Base-by-base conservation (phyloP, 1,140 invertebrate genomes). In the Solen grandis region DNA sequence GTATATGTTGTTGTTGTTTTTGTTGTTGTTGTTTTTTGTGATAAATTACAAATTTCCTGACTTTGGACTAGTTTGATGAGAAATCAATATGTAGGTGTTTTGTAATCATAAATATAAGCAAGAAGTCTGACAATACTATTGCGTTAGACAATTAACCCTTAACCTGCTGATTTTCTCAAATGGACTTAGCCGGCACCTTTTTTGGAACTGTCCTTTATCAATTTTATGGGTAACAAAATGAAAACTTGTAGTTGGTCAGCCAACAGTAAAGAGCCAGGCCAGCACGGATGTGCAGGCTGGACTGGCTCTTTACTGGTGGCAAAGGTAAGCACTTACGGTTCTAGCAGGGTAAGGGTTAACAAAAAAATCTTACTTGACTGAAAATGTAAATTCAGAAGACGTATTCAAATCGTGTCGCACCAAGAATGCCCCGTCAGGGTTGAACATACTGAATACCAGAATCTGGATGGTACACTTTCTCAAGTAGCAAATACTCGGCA, bases 351-450 rank as follows among this genome's bases (percentile, higher is more conserved):
- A 29, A 60, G 3, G 31, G 25, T 69, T 29, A 55, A 36, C 55
- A n/a, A n/a, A n/a, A n/a, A 36, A 38, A 19, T 89, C 92, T 91
- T 92, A 95, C 98, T 99, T 99, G 86, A 99, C 99, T 85, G 98
- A 99, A 91, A 99, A 94, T 65, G 98, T 99, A 93, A 99, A 99
- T 93, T 99, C 98, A 82, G 98, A 98, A 36, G 99, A 99, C 87
- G 97, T 98, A 91, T 97, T 99, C 94, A 99, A 99, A 93, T 98
- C 99, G 90, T 99, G 97, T 93, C 99, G 95, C 90, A 99, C 98
- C 86, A 99, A 94, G 93, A 99, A 99, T 84, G 98, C 97, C 86
- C 99, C 99, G 94, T 99, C 99, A 35, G 87, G 87, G 59, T 92
- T 92, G 91, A 14, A 88, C 74, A 57, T 73, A 85, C 59, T 82